Evolutionary conservation across 2,888 invertebrate species (phyloP).

Genomic region (Pollenia griseotomentosa): DNA sequence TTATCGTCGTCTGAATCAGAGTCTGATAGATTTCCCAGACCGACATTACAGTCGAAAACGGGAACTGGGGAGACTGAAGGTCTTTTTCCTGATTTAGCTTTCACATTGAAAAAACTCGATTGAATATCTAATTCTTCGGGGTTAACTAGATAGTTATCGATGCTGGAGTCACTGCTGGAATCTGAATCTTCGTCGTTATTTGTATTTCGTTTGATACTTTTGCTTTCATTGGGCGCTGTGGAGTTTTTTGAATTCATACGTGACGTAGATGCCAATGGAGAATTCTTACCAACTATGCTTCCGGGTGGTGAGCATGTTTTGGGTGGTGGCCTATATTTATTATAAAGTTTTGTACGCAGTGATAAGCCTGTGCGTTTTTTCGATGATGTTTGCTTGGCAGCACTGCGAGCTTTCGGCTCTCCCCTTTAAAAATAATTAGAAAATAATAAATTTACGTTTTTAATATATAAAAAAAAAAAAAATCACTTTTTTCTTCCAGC

Average conservation of each 20-base stretch:
- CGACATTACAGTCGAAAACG: conserved; percentile 83
- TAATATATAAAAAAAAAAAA: background rate
- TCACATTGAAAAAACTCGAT: conserved; percentile 85
- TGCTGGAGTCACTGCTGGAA: conserved; percentile 83
- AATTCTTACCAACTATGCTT: conserved; percentile 74
- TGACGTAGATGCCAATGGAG: conserved; percentile 79
- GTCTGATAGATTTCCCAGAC: conserved; percentile 80
- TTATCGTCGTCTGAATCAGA: conserved; percentile 81
- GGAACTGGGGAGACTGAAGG: conserved; percentile 76
- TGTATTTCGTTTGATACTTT: conserved; percentile 65
- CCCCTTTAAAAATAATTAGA: conserved; percentile 42
- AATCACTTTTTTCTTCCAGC: conserved; percentile 76
- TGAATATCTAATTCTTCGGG: conserved; percentile 86
- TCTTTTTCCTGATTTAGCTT: conserved; percentile 53
- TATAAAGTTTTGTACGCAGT: conserved; percentile 80
- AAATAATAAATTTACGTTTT: background rate
- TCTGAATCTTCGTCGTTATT: conserved; percentile 73
- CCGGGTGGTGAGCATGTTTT: conserved; percentile 79
- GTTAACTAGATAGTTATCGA: conserved; percentile 85
- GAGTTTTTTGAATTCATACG: conserved; percentile 81
- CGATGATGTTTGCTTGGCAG: conserved; percentile 76
- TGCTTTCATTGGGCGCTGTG: conserved; percentile 80
- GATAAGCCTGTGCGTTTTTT: conserved; percentile 80
- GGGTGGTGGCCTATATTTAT: conserved; percentile 81
- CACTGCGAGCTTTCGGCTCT: conserved; percentile 71